Percentiles rank a stretch among this genome's conserved stretches.
Evolutionary conservation across 2,797 vertebrate genomes (phyloP).

Genomic region (Silurus lanzhouensis): DNA sequence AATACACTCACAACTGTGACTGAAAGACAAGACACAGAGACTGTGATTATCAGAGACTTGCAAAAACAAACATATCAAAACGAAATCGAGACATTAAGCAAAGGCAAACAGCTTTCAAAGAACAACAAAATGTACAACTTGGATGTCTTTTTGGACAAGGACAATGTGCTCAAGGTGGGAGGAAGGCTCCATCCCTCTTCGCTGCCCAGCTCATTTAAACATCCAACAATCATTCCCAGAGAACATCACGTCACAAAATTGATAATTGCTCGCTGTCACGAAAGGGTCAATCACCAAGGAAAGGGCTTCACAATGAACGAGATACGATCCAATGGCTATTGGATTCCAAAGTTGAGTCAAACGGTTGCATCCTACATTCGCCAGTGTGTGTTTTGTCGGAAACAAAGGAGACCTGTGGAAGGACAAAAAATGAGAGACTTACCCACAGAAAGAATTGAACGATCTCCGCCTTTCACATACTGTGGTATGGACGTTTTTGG

Average conservation of each 20-base stretch:
- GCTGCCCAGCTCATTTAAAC: constrained; percentile 13
- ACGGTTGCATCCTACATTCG: no score
- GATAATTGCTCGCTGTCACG: no score
- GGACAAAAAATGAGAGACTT: no score
- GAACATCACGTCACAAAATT: not conserved
- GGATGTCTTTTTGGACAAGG: constrained; percentile 34
- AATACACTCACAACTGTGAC: constrained; percentile 1
- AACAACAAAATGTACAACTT: constrained; percentile 34
- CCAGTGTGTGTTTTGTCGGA: no score
- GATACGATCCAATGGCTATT: no score
- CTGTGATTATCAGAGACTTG: constrained; percentile 26
- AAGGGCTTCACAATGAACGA: no score
- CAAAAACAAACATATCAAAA: constrained; percentile 38
- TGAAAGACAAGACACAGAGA: constrained; percentile 17
- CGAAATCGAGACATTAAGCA: constrained; percentile 38
- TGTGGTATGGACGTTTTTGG: not conserved
- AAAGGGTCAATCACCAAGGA: no score
- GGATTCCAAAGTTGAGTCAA: no score
- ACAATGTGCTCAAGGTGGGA: constrained; percentile 42
- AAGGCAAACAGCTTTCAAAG: constrained; percentile 26
- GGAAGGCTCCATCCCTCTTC: constrained; percentile 25
- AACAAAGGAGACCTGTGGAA: no score
- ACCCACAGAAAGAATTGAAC: not conserved
- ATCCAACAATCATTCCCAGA: constrained; percentile 31
- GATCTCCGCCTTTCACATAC: not conserved